Evolutionary conservation across 2,797 vertebrate species (phyloP).

Genomic region (Borostomias antarcticus): DNA sequence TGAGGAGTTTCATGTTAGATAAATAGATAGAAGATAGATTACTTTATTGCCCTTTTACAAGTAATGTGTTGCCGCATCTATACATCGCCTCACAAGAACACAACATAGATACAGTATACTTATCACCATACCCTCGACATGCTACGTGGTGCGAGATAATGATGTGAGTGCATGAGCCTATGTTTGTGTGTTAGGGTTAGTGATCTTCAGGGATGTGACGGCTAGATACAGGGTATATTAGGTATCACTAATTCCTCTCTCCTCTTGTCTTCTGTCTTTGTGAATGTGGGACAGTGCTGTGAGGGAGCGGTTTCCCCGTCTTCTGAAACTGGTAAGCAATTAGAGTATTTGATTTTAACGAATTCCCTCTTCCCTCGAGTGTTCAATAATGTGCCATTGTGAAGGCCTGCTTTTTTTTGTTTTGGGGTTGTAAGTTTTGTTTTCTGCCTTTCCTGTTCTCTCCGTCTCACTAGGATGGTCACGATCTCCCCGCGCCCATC

Average conservation of each 20-base stretch:
- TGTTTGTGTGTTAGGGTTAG: not conserved
- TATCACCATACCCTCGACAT: too few relatives aligned
- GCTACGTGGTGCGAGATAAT: too few relatives aligned
- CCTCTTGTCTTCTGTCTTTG: constrained; percentile 46
- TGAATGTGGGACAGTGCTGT: constrained; percentile 74
- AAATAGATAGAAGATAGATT: too few relatives aligned
- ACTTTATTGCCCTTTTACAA: too few relatives aligned
- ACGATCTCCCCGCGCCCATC: constrained; percentile 88
- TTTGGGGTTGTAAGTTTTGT: constrained; percentile 18
- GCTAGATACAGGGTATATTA: too few relatives aligned
- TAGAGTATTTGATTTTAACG: too few relatives aligned
- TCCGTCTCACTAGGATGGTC: constrained; percentile 77
- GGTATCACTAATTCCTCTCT: constrained; percentile 29
- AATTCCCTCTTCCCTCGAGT: not conserved
- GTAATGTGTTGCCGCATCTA: too few relatives aligned
- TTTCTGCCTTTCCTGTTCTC: not conserved
- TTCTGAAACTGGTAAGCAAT: constrained; percentile 82
- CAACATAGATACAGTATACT: too few relatives aligned
- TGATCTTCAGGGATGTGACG: not conserved
- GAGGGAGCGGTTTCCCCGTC: constrained; percentile 85
- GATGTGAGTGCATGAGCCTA: constrained; percentile 15
- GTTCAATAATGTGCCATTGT: not conserved
- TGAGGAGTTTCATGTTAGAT: not conserved
- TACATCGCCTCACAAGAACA: too few relatives aligned
- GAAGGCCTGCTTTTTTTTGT: not conserved